phyloP scores from a whole-genome alignment of 2,113 vertebrate genomes.

The Dipodomys ordii region DNA sequence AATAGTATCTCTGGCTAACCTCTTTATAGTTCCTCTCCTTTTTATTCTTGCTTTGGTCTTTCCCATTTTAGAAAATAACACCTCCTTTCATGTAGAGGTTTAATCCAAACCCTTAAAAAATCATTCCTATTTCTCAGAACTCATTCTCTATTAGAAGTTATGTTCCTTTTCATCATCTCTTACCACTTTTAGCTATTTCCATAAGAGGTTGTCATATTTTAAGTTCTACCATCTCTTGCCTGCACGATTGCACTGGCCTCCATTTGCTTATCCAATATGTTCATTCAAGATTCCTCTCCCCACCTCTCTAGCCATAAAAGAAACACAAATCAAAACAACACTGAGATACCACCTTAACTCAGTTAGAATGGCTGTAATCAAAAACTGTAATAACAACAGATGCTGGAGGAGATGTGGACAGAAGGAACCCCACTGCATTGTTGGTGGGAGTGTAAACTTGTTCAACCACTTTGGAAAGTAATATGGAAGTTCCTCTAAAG shows the following conservation, averaged over 20 bases:
- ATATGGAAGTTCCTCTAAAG: too few relatives aligned
- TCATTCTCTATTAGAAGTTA: not conserved
- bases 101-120: not conserved
- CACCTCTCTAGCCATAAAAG: too few relatives aligned
- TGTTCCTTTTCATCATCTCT: not conserved
- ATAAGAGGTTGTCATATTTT: not conserved
- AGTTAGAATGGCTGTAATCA: too few relatives aligned
- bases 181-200: not conserved
- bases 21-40: not conserved
- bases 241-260: not conserved
- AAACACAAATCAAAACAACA: too few relatives aligned
- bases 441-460: too few relatives aligned
- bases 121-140: not conserved
- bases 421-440: too few relatives aligned
- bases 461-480: too few relatives aligned
- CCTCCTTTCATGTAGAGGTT: not conserved
- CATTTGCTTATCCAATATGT: not conserved
- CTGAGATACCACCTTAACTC: too few relatives aligned
- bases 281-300: not conserved
- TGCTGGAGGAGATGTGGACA: too few relatives aligned
- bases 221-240: not conserved
- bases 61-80: not conserved
- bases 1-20: not conserved
- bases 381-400: too few relatives aligned
- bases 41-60: not conserved